A percentile compares a stretch with the other conserved stretches of the same genome.
Evolutionary conservation across 2,113 vertebrate species (phyloP).

Genomic region (Tretioscincus oriximinensis): DNA sequence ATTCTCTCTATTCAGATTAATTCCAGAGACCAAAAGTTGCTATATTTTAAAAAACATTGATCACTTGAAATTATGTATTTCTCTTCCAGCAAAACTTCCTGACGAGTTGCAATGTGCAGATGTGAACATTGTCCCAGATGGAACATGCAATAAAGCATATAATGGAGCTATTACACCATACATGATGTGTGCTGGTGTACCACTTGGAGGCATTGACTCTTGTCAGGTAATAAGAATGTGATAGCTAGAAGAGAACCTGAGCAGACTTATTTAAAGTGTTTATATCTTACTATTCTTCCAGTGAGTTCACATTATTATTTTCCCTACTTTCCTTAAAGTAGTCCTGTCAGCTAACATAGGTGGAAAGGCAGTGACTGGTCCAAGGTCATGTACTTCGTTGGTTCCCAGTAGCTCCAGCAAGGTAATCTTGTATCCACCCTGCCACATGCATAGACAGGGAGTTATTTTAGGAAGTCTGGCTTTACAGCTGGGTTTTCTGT

Average conservation of each 20-base stretch:
- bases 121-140: neutral
- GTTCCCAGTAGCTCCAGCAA: no score
- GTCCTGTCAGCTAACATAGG: no score
- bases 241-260: neutral
- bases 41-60: neutral
- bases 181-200: conserved; percentile 32
- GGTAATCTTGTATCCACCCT: no score
- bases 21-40: no score
- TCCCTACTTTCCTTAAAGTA: no score
- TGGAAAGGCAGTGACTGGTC: no score
- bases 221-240: conserved; percentile 14
- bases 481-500: no score
- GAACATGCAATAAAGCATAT: conserved; percentile 2
- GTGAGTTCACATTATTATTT: no score
- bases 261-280: neutral
- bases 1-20: no score
- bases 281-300: neutral
- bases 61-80: neutral
- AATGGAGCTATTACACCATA: neutral
- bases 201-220: conserved; percentile 15
- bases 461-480: no score
- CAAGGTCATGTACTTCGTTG: no score
- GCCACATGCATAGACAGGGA: no score
- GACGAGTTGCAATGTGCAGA: conserved; percentile 6
- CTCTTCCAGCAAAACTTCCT: conserved; percentile 10